Evolutionary conservation across 2,797 vertebrate species (phyloP).

Genomic region (Jordanella pulchra): DNA sequence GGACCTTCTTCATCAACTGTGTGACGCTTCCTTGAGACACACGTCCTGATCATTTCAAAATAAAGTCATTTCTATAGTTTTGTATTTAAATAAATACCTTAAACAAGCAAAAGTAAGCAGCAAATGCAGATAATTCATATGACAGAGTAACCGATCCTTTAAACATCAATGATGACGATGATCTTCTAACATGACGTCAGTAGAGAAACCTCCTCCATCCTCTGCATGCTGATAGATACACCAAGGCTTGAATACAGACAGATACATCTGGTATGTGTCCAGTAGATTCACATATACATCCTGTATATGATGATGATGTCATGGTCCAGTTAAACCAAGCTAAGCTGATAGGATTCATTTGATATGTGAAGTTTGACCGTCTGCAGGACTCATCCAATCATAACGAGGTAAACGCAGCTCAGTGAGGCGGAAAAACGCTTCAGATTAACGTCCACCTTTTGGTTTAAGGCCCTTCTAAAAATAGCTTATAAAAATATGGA

Average conservation of each 20-base stretch:
- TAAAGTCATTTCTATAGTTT: constrained; percentile 42
- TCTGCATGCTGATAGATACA: constrained; percentile 65
- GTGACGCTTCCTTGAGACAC: constrained; percentile 31
- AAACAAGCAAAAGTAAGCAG: constrained; percentile 52
- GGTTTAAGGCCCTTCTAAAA: constrained; percentile 59
- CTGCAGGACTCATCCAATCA: constrained; percentile 43
- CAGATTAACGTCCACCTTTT: constrained; percentile 29
- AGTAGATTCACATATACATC: constrained; percentile 62
- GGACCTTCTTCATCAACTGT: constrained; percentile 40
- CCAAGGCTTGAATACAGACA: constrained; percentile 64
- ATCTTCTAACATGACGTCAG: constrained; percentile 46
- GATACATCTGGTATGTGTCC: constrained; percentile 57
- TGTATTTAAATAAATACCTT: constrained; percentile 66
- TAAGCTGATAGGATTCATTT: constrained; percentile 39
- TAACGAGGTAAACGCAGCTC: constrained; percentile 43
- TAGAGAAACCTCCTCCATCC: constrained; percentile 30
- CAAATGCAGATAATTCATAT: constrained; percentile 47
- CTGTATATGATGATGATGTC: constrained; percentile 50
- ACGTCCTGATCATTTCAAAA: constrained; percentile 40
- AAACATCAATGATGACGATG: constrained; percentile 49
- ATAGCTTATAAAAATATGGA: constrained; percentile 76
- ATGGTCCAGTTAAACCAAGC: constrained; percentile 46
- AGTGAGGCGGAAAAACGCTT: constrained; percentile 46
- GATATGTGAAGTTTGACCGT: constrained; percentile 30
- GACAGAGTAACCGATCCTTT: constrained; percentile 45